Percentiles rank a stretch among this genome's conserved stretches.
Evolutionary conservation across 2,888 invertebrate genomes (phyloP).

Genomic region (Sicus ferrugineus): DNA sequence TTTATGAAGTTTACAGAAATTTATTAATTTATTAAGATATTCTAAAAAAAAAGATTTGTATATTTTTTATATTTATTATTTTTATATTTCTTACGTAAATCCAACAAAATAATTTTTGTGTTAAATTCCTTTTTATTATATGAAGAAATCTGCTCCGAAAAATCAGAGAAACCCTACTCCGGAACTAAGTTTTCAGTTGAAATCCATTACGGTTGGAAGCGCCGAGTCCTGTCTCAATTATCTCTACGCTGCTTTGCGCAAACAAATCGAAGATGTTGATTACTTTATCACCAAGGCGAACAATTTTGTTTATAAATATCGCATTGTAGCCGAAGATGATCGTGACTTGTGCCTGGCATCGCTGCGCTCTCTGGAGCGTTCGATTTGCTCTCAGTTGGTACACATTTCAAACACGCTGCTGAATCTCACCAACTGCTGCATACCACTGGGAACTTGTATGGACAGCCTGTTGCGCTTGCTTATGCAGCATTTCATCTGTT

Average conservation of each 20-base stretch:
- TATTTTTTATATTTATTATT: too few relatives aligned
- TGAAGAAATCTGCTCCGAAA: background rate
- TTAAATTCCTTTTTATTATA: too few relatives aligned
- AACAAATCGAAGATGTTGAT: constrained; percentile 60
- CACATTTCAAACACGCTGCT: constrained; percentile 67
- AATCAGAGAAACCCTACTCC: constrained; percentile 7
- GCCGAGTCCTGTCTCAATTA: constrained; percentile 53
- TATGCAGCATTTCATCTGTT: constrained; percentile 67
- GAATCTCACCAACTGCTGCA: constrained; percentile 66
- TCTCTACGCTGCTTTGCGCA: constrained; percentile 54
- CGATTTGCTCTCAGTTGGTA: constrained; percentile 69
- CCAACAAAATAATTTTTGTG: too few relatives aligned
- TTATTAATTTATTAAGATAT: too few relatives aligned
- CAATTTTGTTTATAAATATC: constrained; percentile 63
- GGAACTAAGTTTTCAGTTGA: constrained; percentile 47
- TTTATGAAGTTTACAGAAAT: too few relatives aligned
- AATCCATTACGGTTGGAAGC: constrained; percentile 54
- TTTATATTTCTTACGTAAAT: too few relatives aligned
- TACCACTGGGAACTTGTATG: constrained; percentile 67
- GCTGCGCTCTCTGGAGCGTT: constrained; percentile 67
- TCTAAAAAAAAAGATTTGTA: too few relatives aligned
- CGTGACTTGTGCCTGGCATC: constrained; percentile 64
- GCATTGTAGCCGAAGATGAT: constrained; percentile 65
- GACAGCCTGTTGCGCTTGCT: constrained; percentile 69
- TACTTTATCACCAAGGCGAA: constrained; percentile 65